Evolutionary conservation across 2,113 vertebrate genomes (phyloP), one percentile per base, ranked within the genome.

Genomic region (Pterocles gutturalis): DNA sequence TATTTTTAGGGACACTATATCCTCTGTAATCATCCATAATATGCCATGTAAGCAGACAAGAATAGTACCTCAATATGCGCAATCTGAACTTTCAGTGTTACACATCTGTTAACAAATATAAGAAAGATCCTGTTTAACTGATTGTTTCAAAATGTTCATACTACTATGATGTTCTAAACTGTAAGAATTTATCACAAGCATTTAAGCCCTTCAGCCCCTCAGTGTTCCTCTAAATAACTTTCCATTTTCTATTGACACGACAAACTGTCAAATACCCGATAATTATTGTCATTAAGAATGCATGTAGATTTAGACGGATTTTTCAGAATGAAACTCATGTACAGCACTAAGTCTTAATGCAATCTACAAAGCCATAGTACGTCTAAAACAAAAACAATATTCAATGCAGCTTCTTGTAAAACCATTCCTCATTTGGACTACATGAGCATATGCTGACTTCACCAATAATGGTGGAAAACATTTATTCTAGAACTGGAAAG

Each of bases 221-320:
- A 24, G 11, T 13, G 7, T 33, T 92, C 11, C 13, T 83, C 21
- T 25, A 72, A 80, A 60, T 10, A 77, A 18, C 15, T 34, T 83
- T 65, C 13, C 7, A 14, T 67, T 89, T 92, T 60, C 21, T 46
- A 41, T 20, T n/a, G 21, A 64, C 16, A 11, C 7, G 12, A 43
- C 5, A 53, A 83, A 28, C 24, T 67, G 46, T 53, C 34, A 88
- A 82, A 76, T 34, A 9, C 15, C 24, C 0, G 0, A 10, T 24
- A 90, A 82, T 24, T 66, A 58, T 21, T 81, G 31, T 7, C 18
- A 6, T 19, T 88, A 85, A 45, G 60, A 90, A 61, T 49, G 18
- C 17, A 33, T n/a, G 20, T 1, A 60, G 31, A 54, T 46, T 60
- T 28, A 67, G 34, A 89, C 43, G 10, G 6, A 51, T 54, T 67